Conservation (phyloP, 2,888 invertebrate genomes). For the Drosophila nr. fundita region DNA sequence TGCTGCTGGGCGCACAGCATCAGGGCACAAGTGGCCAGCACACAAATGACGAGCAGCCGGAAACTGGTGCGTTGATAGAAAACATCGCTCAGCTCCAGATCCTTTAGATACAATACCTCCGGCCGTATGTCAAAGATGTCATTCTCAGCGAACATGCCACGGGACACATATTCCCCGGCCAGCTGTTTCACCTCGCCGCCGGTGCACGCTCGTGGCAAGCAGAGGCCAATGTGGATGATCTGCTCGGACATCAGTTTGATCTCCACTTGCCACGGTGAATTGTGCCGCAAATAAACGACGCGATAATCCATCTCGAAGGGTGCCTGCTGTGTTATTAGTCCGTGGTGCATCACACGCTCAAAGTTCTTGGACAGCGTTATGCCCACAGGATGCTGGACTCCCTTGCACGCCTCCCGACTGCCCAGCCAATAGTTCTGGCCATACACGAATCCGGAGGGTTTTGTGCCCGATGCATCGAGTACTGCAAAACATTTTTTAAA, state of each 20-base stretch:
- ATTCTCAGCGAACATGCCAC: constrained; percentile 79
- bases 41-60: constrained; percentile 73
- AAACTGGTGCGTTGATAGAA: constrained; percentile 83
- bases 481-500: constrained; percentile 75
- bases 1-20: constrained; percentile 73
- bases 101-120: constrained; percentile 84
- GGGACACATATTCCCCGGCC: constrained; percentile 80
- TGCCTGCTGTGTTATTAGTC: constrained; percentile 82
- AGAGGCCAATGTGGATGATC: constrained; percentile 86
- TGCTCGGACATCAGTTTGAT: constrained; percentile 85
- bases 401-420: constrained; percentile 86
- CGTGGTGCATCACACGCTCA: constrained; percentile 83
- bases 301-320: constrained; percentile 85
- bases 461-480: constrained; percentile 87
- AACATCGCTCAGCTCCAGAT: constrained; percentile 79
- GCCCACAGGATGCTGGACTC: constrained; percentile 82
- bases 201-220: constrained; percentile 86
- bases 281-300: constrained; percentile 84
- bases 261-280: constrained; percentile 85
- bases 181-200: constrained; percentile 83
- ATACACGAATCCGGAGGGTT: constrained; percentile 86
- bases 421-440: constrained; percentile 88
- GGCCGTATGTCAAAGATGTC: constrained; percentile 83
- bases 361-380: constrained; percentile 84
- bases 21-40: constrained; percentile 72